Conservation (phyloP, 2,888 invertebrate species). For the Pollenia labialis region DNA sequence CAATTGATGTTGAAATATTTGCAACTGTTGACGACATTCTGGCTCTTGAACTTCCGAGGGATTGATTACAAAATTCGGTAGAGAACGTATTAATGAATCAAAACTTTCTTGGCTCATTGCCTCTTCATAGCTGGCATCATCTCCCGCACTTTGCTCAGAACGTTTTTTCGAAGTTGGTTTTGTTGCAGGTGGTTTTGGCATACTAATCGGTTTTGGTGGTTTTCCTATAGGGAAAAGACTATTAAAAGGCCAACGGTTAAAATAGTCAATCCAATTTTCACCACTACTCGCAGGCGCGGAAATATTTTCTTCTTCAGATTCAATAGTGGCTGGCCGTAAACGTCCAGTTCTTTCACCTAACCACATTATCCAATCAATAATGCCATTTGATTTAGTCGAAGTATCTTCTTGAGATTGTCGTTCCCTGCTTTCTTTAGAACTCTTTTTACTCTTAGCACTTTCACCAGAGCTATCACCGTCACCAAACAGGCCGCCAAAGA, state of each 20-base stretch:
- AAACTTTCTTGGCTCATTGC: constrained; percentile 83
- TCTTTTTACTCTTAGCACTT: constrained; percentile 34
- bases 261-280: constrained; percentile 78
- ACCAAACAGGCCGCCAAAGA: constrained; percentile 75
- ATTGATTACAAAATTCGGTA: constrained; percentile 89
- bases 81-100: constrained; percentile 87
- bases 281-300: constrained; percentile 50
- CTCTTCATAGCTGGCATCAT: constrained; percentile 51
- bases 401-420: constrained; percentile 35
- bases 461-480: constrained; percentile 47
- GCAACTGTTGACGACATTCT: constrained; percentile 88
- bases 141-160: constrained; percentile 21
- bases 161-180: constrained; percentile 49
- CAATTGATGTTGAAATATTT: constrained; percentile 88
- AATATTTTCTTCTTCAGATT: constrained; percentile 67
- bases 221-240: constrained; percentile 80
- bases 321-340: constrained; percentile 48
- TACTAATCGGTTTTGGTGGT: constrained; percentile 74
- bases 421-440: constrained; percentile 54
- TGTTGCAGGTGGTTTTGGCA: constrained; percentile 65
- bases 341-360: constrained; percentile 75
- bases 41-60: constrained; percentile 87
- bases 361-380: constrained; percentile 81
- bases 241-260: constrained; percentile 83
- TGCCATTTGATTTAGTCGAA: constrained; percentile 75